These are phyloP conservation scores for Phengaris alcon DNA, from an alignment of 2,888 invertebrate species.

Conservation along the genomic window DNA sequence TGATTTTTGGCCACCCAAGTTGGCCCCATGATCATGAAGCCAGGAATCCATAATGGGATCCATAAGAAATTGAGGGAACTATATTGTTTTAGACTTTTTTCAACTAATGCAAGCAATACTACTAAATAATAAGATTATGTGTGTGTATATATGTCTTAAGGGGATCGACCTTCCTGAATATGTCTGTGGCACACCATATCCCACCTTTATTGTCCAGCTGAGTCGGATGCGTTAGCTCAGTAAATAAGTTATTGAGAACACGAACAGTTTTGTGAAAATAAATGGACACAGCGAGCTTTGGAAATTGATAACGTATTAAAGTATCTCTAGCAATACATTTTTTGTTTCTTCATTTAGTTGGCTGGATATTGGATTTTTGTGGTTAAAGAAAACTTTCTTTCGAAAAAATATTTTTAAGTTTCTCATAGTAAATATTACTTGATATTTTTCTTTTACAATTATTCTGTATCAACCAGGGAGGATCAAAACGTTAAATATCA, in stretches of 20 bases:
- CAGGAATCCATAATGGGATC: too few species aligned
- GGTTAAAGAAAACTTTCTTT: neutral
- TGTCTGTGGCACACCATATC: slow-evolving; percentile 42
- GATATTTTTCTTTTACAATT: neutral
- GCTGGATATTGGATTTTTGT: neutral
- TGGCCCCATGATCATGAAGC: too few species aligned
- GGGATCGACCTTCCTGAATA: neutral
- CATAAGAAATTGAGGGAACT: too few species aligned
- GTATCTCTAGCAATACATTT: neutral
- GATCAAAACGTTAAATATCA: neutral
- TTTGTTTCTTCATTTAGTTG: neutral
- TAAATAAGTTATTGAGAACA: slow-evolving; percentile 35
- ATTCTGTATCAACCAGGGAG: neutral
- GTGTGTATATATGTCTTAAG: too few species aligned
- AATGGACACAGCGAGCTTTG: slow-evolving; percentile 30
- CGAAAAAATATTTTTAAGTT: neutral
- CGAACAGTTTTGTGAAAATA: slow-evolving; percentile 28
- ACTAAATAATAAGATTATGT: too few species aligned
- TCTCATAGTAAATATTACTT: neutral
- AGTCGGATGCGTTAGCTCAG: slow-evolving; percentile 43
- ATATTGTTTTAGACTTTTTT: too few species aligned
- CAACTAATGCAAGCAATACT: too few species aligned
- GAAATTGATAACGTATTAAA: slow-evolving; percentile 25
- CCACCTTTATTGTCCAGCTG: slow-evolving; percentile 52
- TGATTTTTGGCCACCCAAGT: too few species aligned